Conservation (phyloP, 2,797 vertebrate species). For the Poecile montanus region DNA sequence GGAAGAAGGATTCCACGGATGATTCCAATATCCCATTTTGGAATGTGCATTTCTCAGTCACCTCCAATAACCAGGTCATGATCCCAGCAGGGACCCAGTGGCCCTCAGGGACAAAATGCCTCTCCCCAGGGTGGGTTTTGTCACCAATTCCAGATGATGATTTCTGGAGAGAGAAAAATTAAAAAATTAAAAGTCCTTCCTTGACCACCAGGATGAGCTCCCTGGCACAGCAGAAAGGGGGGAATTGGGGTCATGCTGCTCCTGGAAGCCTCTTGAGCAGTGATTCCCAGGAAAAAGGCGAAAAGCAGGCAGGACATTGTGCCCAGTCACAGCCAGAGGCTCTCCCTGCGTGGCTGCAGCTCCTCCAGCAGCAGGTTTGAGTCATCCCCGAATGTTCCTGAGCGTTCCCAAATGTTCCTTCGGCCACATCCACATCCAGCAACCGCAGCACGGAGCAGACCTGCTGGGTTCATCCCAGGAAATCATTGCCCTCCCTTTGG, state of each 20-base stretch:
- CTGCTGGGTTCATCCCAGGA: slow-evolving; percentile 24
- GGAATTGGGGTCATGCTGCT: background rate
- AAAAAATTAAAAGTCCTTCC: background rate
- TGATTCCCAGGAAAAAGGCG: background rate
- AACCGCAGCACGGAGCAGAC: background rate
- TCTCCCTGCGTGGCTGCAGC: background rate
- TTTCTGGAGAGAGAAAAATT: background rate
- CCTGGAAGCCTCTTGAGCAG: background rate
- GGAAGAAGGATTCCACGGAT: background rate
- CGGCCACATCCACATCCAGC: background rate
- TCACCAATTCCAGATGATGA: background rate
- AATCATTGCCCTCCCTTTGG: background rate
- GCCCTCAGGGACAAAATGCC: background rate
- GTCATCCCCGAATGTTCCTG: rapidly evolving
- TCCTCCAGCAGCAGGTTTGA: background rate
- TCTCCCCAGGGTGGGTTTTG: background rate
- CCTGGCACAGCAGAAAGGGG: background rate
- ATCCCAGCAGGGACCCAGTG: background rate
- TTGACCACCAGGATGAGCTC: background rate
- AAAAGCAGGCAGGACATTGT: background rate
- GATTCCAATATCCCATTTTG: rapidly evolving
- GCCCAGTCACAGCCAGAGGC: background rate
- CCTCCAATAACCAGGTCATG: background rate
- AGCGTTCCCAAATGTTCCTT: background rate
- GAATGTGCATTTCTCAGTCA: background rate